These are phyloP conservation scores for Rhea pennata DNA, from an alignment of 2,113 vertebrate species.

Conservation along the genomic window DNA sequence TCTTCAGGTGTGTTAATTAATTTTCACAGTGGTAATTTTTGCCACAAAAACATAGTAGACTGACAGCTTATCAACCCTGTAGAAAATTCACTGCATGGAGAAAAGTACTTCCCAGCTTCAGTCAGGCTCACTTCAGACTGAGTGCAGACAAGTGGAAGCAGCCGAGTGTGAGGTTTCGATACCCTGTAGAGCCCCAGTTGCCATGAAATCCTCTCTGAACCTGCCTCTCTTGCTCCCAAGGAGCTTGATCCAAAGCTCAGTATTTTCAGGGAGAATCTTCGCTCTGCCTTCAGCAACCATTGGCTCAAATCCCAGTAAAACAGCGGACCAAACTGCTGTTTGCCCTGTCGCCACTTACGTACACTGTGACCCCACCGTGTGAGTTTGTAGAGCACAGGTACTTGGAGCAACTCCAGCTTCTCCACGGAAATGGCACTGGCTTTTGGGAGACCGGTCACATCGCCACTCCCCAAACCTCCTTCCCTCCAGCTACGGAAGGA, in stretches of 20 bases:
- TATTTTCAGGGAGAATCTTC: neutral
- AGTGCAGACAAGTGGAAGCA: neutral
- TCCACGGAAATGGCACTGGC: fast-evolving
- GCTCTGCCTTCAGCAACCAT: too few species aligned
- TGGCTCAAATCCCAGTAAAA: neutral
- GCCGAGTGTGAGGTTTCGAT: neutral
- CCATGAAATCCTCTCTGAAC: neutral
- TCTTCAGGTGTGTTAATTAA: slow-evolving; percentile 71
- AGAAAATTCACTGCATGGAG: neutral
- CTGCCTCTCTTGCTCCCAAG: neutral
- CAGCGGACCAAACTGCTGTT: neutral
- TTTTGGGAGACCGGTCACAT: neutral
- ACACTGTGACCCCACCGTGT: neutral
- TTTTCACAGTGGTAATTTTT: slow-evolving; percentile 20
- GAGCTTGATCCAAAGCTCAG: neutral
- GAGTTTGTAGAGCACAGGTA: neutral
- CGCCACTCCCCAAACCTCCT: fast-evolving
- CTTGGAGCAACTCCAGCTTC: neutral
- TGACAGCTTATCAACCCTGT: neutral
- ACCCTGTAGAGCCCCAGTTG: neutral
- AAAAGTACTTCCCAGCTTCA: neutral
- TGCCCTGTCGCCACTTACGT: neutral
- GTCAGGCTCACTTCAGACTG: neutral
- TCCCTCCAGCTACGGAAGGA: neutral
- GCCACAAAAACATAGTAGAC: slow-evolving; percentile 41